phyloP scores from a whole-genome alignment of 2,113 vertebrate species.

The Platichthys flesus region DNA sequence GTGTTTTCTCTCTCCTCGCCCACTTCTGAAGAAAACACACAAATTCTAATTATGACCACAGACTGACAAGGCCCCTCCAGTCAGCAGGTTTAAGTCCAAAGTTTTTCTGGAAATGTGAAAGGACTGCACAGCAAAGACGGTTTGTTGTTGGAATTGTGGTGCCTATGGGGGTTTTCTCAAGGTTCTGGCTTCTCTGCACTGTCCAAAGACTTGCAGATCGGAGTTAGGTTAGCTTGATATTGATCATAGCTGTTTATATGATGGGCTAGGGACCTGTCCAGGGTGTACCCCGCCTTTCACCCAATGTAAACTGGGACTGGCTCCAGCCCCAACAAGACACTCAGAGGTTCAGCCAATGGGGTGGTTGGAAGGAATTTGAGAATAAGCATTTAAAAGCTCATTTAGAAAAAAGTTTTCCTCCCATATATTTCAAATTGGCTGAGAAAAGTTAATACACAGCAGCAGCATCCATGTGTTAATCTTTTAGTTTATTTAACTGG shows the following conservation, averaged over 20 bases:
- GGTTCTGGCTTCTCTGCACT: neutral
- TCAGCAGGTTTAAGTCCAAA: neutral
- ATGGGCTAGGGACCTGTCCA: neutral
- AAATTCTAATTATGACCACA: slow-evolving; percentile 12
- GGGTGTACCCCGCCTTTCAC: too few relatives aligned
- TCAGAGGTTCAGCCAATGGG: too few relatives aligned
- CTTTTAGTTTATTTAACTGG: too few relatives aligned
- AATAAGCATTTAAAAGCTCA: neutral
- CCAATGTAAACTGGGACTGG: too few relatives aligned
- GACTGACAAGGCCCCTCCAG: slow-evolving; percentile 13
- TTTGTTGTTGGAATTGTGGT: too few relatives aligned
- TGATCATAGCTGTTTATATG: neutral
- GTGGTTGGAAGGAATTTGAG: too few relatives aligned
- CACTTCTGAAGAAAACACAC: slow-evolving; percentile 25
- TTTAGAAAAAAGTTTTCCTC: too few relatives aligned
- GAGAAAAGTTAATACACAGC: too few relatives aligned
- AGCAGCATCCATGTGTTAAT: too few relatives aligned
- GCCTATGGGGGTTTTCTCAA: neutral
- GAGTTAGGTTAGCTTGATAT: neutral
- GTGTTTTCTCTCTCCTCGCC: slow-evolving; percentile 10
- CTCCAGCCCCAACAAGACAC: too few relatives aligned
- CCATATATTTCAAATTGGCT: too few relatives aligned
- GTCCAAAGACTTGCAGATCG: neutral
- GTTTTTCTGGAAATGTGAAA: neutral
- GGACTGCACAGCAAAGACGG: neutral